phyloP scores from a whole-genome alignment of 2,888 invertebrate species.

The Coronaproctus castanopsis region DNA sequence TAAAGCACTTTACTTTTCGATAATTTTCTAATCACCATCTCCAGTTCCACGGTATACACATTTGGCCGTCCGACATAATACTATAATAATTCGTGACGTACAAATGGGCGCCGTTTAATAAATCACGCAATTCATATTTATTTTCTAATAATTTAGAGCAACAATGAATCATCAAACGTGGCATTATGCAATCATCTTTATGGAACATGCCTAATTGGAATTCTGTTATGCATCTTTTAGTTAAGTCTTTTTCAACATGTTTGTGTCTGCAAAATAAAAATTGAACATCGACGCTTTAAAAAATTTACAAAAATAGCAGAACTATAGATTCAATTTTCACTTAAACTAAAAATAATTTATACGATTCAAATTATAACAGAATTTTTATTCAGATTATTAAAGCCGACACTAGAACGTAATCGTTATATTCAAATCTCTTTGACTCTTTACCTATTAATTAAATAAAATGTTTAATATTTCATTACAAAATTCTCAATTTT shows the following conservation, averaged over 20 bases:
- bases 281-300: background rate
- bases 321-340: no score
- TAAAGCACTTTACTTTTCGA: no score
- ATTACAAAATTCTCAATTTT: no score
- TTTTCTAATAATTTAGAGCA: constrained; percentile 45
- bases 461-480: no score
- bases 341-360: no score
- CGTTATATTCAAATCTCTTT: no score
- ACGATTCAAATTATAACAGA: no score
- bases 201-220: constrained; percentile 49
- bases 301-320: no score
- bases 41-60: constrained; percentile 89
- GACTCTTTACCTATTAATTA: no score
- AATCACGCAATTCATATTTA: constrained; percentile 28
- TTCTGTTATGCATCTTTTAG: constrained; percentile 40
- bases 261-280: constrained; percentile 40
- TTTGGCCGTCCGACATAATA: constrained; percentile 68
- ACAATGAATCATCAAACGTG: constrained; percentile 71
- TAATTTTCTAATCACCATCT: constrained; percentile 31
- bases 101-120: constrained; percentile 45
- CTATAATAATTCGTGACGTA: constrained; percentile 80
- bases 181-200: constrained; percentile 80
- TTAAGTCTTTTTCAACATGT: constrained; percentile 53
- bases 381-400: no score
- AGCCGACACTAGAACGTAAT: no score